Percentiles rank a stretch among this genome's conserved stretches.
Evolutionary conservation across 2,888 invertebrate species (phyloP).

Genomic region (Bellardia bayeri): DNA sequence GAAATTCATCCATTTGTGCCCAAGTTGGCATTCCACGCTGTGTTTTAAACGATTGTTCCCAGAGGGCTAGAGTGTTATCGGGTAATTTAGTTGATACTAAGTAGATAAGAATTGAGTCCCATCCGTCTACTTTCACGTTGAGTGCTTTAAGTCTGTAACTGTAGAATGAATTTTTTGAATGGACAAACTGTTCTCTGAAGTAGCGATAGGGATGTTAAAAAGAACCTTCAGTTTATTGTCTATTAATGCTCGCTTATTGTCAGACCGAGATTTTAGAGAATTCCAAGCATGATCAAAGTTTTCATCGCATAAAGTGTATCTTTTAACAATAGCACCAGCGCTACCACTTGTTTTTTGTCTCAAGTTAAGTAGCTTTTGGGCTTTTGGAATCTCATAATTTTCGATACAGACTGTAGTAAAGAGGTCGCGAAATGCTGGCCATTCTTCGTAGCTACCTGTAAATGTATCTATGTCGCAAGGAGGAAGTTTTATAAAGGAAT

Average conservation of each 20-base stretch:
- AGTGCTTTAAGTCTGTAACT: conserved; percentile 18
- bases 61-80: background rate
- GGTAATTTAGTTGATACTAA: conserved; percentile 12
- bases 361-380: conserved; percentile 20
- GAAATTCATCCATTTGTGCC: conserved; percentile 15
- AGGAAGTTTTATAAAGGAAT: background rate
- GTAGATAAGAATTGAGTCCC: conserved; percentile 17
- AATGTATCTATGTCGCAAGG: background rate
- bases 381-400: background rate
- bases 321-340: conserved; percentile 8
- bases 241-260: conserved; percentile 26
- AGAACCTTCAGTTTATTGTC: conserved; percentile 33
- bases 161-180: conserved; percentile 28
- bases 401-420: conserved; percentile 31
- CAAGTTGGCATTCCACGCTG: background rate
- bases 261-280: conserved; percentile 19
- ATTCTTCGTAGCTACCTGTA: conserved; percentile 36
- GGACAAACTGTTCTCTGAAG: background rate
- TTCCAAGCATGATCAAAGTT: conserved; percentile 24
- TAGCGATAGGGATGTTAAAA: background rate
- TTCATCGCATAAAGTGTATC: conserved; percentile 30
- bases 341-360: conserved; percentile 16
- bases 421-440: conserved; percentile 34
- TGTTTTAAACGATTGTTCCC: conserved; percentile 11
- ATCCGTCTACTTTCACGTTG: background rate